Conservation (phyloP, 2,113 vertebrate genomes). For the Oceanodroma tethys region DNA sequence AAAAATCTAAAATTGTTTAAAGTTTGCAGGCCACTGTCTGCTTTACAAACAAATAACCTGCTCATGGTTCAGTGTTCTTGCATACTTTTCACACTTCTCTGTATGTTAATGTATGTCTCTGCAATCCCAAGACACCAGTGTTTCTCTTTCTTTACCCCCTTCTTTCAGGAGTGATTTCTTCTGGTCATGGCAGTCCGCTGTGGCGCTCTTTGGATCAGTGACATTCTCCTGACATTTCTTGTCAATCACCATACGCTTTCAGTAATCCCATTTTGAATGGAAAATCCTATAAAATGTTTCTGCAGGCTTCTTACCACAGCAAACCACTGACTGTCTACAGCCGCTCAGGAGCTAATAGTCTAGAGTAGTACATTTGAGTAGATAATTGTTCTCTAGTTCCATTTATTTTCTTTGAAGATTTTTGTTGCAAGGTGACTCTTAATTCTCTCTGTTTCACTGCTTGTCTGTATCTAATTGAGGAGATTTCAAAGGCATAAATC, state of each 20-base stretch:
- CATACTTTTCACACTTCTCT: neutral
- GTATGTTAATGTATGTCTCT: neutral
- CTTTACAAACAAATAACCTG: neutral
- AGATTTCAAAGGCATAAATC: neutral
- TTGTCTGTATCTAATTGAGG: neutral
- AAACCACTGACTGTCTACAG: neutral
- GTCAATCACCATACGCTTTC: neutral
- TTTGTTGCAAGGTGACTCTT: neutral
- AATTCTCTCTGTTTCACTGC: neutral
- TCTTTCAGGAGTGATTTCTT: neutral
- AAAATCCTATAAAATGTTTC: constrained; percentile 17
- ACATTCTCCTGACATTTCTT: neutral
- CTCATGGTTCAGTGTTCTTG: neutral
- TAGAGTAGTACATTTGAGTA: neutral
- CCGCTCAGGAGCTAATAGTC: neutral
- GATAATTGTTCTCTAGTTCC: neutral
- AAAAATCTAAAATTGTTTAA: neutral
- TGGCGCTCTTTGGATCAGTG: neutral
- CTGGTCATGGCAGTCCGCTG: neutral
- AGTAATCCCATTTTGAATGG: constrained; percentile 14
- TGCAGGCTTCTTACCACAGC: neutral
- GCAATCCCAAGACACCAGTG: neutral
- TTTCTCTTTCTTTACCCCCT: neutral
- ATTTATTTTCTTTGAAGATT: constrained; percentile 9
- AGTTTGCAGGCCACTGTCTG: neutral